Evolutionary conservation across 2,113 vertebrate species (phyloP).

Genomic region (Lophotis ruficrista): DNA sequence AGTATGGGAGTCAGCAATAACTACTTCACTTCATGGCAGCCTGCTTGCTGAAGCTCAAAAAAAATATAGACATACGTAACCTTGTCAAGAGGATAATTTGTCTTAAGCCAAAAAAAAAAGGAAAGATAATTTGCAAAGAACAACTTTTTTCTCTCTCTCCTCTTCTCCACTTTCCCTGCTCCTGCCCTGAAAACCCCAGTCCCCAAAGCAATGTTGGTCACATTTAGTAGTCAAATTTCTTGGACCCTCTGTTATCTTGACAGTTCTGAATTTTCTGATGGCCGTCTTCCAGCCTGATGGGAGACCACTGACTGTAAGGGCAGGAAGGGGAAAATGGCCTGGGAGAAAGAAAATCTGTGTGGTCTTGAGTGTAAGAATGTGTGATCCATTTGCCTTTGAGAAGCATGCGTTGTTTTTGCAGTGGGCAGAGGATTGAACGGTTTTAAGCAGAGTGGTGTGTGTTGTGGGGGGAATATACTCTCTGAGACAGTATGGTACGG

Average conservation of each 20-base stretch:
- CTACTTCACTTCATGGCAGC: background rate
- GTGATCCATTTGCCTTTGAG: background rate
- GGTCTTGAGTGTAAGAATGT: rapidly evolving
- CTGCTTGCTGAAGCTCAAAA: background rate
- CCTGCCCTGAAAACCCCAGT: background rate
- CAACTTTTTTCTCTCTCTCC: background rate
- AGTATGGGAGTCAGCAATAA: slow-evolving; percentile 2
- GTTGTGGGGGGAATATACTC: background rate
- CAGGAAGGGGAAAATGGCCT: background rate
- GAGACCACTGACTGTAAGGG: background rate
- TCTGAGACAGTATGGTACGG: background rate
- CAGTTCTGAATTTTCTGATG: background rate
- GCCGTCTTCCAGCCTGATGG: background rate
- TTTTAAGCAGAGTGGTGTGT: background rate
- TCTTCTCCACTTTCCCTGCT: background rate
- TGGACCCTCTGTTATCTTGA: background rate
- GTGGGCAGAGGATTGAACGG: background rate
- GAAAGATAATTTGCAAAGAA: background rate
- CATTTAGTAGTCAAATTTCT: background rate
- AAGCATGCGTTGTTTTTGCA: background rate
- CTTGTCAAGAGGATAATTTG: background rate
- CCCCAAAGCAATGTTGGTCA: background rate
- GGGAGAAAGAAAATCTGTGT: background rate
- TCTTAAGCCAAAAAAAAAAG: background rate
- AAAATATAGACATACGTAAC: background rate